These are phyloP conservation scores for Artemisiospiza belli DNA, from an alignment of 2,113 vertebrate species.

Conservation along the genomic window DNA sequence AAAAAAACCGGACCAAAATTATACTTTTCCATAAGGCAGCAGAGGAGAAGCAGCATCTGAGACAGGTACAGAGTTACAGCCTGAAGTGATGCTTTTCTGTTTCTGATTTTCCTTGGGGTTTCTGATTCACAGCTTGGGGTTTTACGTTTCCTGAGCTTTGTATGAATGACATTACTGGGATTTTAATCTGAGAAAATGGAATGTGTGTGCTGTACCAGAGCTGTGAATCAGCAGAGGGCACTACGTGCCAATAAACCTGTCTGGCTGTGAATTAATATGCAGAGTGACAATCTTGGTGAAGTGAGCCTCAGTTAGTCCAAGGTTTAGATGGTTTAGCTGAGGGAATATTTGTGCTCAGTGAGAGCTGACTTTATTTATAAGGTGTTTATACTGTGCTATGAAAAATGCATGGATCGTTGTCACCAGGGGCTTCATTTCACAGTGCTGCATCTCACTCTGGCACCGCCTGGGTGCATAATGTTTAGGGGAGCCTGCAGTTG, in stretches of 20 bases:
- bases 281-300: neutral
- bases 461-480: fast-evolving
- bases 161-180: fast-evolving
- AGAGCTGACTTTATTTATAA: neutral
- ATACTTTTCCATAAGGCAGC: neutral
- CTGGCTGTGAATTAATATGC: neutral
- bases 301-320: neutral
- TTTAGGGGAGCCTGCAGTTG: neutral
- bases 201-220: neutral
- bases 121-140: neutral
- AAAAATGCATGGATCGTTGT: neutral
- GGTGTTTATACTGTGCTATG: neutral
- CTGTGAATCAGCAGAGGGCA: constrained; percentile 56
- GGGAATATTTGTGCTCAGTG: neutral
- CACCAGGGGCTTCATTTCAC: neutral
- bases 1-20: neutral
- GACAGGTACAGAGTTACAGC: neutral
- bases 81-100: neutral
- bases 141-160: neutral
- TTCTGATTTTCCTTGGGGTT: neutral
- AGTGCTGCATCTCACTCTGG: neutral
- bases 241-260: neutral
- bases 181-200: neutral
- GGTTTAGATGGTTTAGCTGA: neutral
- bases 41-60: neutral